A percentile compares a stretch with the other conserved stretches of the same genome.
Evolutionary conservation across 2,888 invertebrate species (phyloP).

Genomic region (Aromia moschata): DNA sequence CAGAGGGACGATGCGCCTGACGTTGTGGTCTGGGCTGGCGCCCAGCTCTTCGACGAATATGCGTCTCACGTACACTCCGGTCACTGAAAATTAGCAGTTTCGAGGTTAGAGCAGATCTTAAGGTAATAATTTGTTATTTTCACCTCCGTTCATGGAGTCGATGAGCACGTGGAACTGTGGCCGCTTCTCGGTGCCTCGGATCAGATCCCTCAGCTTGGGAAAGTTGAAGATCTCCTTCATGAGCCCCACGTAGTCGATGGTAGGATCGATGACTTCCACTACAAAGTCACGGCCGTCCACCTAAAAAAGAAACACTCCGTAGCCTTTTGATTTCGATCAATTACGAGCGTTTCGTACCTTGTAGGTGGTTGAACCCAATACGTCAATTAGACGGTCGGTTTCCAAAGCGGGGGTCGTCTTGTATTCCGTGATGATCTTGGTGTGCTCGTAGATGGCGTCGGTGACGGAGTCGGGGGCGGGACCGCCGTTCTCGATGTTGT

Average conservation of each 20-base stretch:
- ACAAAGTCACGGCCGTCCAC: slow-evolving; percentile 77
- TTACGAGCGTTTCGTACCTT: too few species aligned
- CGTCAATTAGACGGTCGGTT: slow-evolving; percentile 73
- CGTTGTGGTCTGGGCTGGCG: slow-evolving; percentile 71
- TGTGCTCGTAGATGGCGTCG: slow-evolving; percentile 84
- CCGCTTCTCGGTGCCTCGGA: slow-evolving; percentile 73
- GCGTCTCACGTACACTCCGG: slow-evolving; percentile 92
- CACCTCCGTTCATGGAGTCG: slow-evolving; percentile 95
- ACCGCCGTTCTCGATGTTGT: slow-evolving; percentile 96
- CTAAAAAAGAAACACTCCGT: slow-evolving; percentile 64
- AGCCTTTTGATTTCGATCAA: slow-evolving; percentile 74
- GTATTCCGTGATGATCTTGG: slow-evolving; percentile 82
- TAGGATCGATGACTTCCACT: slow-evolving; percentile 91
- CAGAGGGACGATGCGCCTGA: slow-evolving; percentile 81
- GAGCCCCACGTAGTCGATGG: slow-evolving; percentile 84
- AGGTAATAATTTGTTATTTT: slow-evolving; percentile 42
- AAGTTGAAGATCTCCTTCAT: slow-evolving; percentile 99
- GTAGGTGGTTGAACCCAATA: slow-evolving; percentile 74
- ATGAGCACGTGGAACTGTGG: slow-evolving; percentile 84
- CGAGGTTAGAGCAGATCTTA: neutral
- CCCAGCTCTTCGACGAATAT: slow-evolving; percentile 90
- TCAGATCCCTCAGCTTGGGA: slow-evolving; percentile 74
- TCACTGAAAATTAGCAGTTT: slow-evolving; percentile 71
- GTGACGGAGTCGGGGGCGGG: slow-evolving; percentile 94
- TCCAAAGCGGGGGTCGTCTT: slow-evolving; percentile 80